These are phyloP conservation scores for Trachelus iudaicus DNA, from an alignment of 2,888 invertebrate species.

Conservation along the genomic window DNA sequence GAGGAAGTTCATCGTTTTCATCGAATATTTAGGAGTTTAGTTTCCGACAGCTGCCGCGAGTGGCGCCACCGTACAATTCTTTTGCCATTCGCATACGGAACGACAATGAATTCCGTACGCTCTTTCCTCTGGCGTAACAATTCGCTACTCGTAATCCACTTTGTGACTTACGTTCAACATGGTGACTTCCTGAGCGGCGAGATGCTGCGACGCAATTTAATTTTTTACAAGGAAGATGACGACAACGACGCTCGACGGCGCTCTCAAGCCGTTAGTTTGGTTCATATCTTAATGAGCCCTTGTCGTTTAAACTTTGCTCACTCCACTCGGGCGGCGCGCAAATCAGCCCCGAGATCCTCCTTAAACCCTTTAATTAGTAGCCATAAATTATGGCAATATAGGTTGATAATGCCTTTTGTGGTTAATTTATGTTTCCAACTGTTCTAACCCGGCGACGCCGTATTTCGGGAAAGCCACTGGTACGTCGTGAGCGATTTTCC, in stretches of 20 bases:
- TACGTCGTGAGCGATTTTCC: background rate
- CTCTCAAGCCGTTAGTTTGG: constrained; percentile 32
- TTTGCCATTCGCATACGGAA: no score
- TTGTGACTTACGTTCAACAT: no score
- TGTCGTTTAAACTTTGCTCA: constrained; percentile 48
- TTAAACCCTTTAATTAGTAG: constrained; percentile 56
- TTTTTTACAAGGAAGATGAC: no score
- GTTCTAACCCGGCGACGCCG: constrained; percentile 13
- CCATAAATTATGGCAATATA: constrained; percentile 54
- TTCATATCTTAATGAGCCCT: constrained; percentile 49
- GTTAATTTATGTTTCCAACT: constrained; percentile 41
- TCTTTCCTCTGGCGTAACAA: no score
- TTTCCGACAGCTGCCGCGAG: no score
- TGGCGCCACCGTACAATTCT: no score
- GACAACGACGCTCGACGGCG: no score
- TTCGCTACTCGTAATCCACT: no score
- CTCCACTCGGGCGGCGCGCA: constrained; percentile 38
- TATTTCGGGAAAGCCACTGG: background rate
- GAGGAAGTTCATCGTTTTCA: constrained; percentile 21
- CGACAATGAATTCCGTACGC: no score
- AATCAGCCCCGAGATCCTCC: constrained; percentile 54
- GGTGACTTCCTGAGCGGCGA: no score
- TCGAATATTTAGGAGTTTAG: background rate
- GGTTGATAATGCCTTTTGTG: constrained; percentile 50
- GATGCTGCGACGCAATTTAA: no score